A percentile compares a stretch with the other conserved stretches of the same genome.
phyloP scores from a whole-genome alignment of 2,888 invertebrate genomes.

The Cremastinae sp. region DNA sequence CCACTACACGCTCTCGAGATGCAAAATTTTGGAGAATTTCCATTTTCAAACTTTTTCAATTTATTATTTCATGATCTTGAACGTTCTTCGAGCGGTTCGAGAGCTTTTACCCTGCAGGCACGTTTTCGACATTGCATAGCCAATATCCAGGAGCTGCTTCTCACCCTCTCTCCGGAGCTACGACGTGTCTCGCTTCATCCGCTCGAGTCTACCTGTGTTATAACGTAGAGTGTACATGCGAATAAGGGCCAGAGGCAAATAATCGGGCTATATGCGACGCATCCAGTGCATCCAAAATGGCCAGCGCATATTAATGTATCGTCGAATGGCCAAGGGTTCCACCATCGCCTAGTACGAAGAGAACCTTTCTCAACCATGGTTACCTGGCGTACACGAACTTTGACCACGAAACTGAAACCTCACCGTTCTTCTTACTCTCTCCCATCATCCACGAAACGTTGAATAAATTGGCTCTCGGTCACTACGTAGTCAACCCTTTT shows the following conservation, averaged over 20 bases:
- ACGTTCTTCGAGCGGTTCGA: background rate
- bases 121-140: slow-evolving; percentile 74
- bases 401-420: slow-evolving; percentile 39
- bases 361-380: slow-evolving; percentile 3
- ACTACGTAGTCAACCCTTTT: slow-evolving; percentile 11
- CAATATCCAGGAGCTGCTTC: slow-evolving; percentile 69
- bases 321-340: slow-evolving; percentile 52
- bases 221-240: slow-evolving; percentile 46
- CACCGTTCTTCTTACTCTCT: slow-evolving; percentile 12
- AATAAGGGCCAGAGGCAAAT: slow-evolving; percentile 68
- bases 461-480: slow-evolving; percentile 36
- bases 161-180: slow-evolving; percentile 18
- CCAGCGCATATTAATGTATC: slow-evolving; percentile 62
- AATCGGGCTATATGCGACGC: slow-evolving; percentile 71
- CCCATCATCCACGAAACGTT: slow-evolving; percentile 11
- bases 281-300: slow-evolving; percentile 66
- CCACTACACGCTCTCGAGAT: background rate
- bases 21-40: background rate
- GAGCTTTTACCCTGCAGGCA: slow-evolving; percentile 67
- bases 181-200: background rate
- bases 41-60: background rate
- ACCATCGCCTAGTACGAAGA: slow-evolving; percentile 4
- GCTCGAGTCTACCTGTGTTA: background rate
- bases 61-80: background rate
- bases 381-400: slow-evolving; percentile 39